Conservation (phyloP, 2,888 invertebrate genomes). For the Aelia acuminata region DNA sequence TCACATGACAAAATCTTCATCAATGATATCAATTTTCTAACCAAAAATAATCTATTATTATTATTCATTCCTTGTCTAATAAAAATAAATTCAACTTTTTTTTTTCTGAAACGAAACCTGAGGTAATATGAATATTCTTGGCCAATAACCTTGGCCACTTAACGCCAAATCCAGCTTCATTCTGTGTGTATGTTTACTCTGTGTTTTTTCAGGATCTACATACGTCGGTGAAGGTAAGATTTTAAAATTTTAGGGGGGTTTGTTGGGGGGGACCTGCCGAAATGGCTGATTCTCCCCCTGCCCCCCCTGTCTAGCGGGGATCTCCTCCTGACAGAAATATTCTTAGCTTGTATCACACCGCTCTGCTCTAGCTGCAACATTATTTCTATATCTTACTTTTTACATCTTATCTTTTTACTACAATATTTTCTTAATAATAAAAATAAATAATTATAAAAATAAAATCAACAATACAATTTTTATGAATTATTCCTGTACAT, state of each 20-base stretch:
- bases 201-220: slow-evolving; percentile 66
- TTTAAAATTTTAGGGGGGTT: slow-evolving; percentile 9
- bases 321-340: slow-evolving; percentile 62
- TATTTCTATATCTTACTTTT: not conserved
- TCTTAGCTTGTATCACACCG: slow-evolving; percentile 64
- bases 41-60: too few species aligned
- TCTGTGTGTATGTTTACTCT: slow-evolving; percentile 62
- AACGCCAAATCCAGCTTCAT: slow-evolving; percentile 54
- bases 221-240: slow-evolving; percentile 67
- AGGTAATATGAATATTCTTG: slow-evolving; percentile 24
- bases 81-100: too few species aligned
- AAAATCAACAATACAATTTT: too few species aligned
- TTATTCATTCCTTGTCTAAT: too few species aligned
- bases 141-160: not conserved
- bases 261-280: slow-evolving; percentile 54
- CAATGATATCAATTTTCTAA: too few species aligned
- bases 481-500: too few species aligned
- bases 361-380: slow-evolving; percentile 61
- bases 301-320: slow-evolving; percentile 62
- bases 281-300: slow-evolving; percentile 58
- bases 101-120: not conserved
- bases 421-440: too few species aligned
- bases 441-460: too few species aligned
- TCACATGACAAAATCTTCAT: too few species aligned
- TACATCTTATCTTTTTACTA: too few species aligned